Conservation (phyloP, 1,140 invertebrate species). For the Pygmarrhopalites habei region DNA sequence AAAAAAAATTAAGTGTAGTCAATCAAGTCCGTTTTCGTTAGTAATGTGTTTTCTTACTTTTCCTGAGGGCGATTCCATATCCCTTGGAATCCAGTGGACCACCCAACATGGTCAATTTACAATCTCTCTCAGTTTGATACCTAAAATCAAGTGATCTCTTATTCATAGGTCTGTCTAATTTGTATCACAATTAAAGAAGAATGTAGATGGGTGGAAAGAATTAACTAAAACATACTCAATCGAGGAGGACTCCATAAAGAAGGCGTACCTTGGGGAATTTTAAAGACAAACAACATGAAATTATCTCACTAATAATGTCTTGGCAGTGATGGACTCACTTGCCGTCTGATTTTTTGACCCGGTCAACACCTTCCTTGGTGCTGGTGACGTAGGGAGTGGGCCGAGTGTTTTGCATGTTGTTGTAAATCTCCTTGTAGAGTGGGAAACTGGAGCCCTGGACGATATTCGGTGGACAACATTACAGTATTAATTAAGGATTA, state of each 20-base stretch:
- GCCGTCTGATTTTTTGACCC: constrained; percentile 61
- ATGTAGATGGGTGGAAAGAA: too few relatives aligned
- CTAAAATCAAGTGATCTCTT: too few relatives aligned
- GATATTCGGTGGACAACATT: background rate
- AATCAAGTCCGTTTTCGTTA: background rate
- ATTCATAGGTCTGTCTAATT: too few relatives aligned
- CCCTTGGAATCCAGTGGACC: constrained; percentile 68
- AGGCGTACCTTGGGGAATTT: constrained; percentile 57
- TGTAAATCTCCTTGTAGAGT: constrained; percentile 69
- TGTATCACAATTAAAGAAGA: too few relatives aligned
- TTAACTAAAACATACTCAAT: constrained; percentile 63
- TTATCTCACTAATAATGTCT: too few relatives aligned
- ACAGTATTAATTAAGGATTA: background rate
- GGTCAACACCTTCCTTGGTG: constrained; percentile 75
- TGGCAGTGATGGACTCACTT: too few relatives aligned
- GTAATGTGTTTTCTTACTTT: constrained; percentile 49
- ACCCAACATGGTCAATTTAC: constrained; percentile 69
- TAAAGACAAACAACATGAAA: too few relatives aligned
- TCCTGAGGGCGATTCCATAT: constrained; percentile 69
- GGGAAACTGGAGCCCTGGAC: constrained; percentile 57
- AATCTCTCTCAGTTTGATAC: constrained; percentile 62
- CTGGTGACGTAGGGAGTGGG: constrained; percentile 71
- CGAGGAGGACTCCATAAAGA: constrained; percentile 75
- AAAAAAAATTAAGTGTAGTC: too few relatives aligned
- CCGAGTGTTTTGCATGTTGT: constrained; percentile 63